These are phyloP conservation scores for Trichacis sp. DNA, from an alignment of 2,888 invertebrate genomes.

Conservation along the genomic window DNA sequence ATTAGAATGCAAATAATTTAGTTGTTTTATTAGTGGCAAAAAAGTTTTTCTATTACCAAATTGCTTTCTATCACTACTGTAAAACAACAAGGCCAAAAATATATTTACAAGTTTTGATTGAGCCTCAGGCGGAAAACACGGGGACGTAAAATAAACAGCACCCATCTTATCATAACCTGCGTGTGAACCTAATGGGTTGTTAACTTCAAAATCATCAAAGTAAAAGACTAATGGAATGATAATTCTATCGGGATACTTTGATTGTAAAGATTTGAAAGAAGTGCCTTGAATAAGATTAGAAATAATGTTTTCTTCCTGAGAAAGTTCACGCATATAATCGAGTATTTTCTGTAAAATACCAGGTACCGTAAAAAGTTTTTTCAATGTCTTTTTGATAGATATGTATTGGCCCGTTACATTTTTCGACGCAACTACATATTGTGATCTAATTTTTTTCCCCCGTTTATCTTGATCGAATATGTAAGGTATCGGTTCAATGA, in stretches of 20 bases:
- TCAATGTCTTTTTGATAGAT: slow-evolving; percentile 10
- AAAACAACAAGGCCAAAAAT: slow-evolving; percentile 33
- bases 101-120: slow-evolving; percentile 25
- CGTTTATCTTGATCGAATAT: not conserved
- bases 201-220: no score
- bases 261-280: slow-evolving; percentile 10
- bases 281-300: slow-evolving; percentile 24
- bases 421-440: not conserved
- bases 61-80: slow-evolving; percentile 14
- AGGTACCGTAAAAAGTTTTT: slow-evolving; percentile 19
- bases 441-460: not conserved
- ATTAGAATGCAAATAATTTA: slow-evolving; percentile 8
- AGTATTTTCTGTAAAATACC: slow-evolving; percentile 18
- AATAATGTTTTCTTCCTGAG: slow-evolving; percentile 1
- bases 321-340: slow-evolving; percentile 10
- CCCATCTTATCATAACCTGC: slow-evolving; percentile 33
- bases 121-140: slow-evolving; percentile 25
- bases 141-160: slow-evolving; percentile 21
- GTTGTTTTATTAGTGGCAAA: slow-evolving; percentile 21
- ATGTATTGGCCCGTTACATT: slow-evolving; percentile 22
- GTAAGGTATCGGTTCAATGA: slow-evolving; percentile 7
- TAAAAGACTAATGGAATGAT: slow-evolving; percentile 24
- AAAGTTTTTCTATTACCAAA: slow-evolving; percentile 22
- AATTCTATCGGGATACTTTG: slow-evolving; percentile 2
- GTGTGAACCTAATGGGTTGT: slow-evolving; percentile 39